A percentile compares a stretch with the other conserved stretches of the same genome.
These are phyloP conservation scores for Arothron firmamentum DNA, from an alignment of 2,113 vertebrate genomes.

Conservation along the genomic window DNA sequence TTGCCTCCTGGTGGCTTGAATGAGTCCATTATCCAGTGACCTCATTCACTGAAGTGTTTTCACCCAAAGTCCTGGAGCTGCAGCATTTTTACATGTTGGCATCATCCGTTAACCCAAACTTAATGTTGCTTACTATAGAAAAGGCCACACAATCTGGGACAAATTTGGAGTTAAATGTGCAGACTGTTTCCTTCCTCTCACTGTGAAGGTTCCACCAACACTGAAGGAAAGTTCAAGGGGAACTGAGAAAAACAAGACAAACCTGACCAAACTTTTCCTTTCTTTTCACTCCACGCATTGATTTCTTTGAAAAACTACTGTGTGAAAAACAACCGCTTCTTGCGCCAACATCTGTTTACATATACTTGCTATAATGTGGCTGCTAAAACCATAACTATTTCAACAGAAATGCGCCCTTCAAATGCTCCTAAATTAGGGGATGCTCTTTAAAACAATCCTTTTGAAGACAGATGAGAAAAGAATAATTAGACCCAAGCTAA, in stretches of 20 bases:
- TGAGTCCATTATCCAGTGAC: constrained; percentile 28
- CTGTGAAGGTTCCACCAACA: too few species aligned
- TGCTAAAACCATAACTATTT: constrained; percentile 29
- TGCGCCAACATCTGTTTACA: constrained; percentile 1
- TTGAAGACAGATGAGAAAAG: constrained; percentile 26
- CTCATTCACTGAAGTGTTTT: constrained; percentile 37
- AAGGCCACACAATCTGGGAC: too few species aligned
- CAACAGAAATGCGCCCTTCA: constrained; percentile 32
- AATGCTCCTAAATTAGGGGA: constrained; percentile 34
- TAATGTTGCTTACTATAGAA: too few species aligned
- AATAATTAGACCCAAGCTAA: constrained; percentile 32
- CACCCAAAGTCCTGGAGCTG: neutral
- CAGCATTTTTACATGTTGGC: neutral
- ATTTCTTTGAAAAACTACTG: too few species aligned
- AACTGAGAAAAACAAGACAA: constrained; percentile 11
- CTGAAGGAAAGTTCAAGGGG: neutral
- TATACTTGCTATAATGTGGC: constrained; percentile 17
- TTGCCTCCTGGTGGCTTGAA: constrained; percentile 8
- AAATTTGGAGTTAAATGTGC: too few species aligned
- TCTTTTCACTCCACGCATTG: constrained; percentile 4
- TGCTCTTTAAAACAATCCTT: constrained; percentile 17
- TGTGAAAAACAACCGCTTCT: neutral
- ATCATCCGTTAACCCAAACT: neutral
- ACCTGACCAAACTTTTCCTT: neutral
- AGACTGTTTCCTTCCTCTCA: too few species aligned